Evolutionary conservation across 2,888 invertebrate species (phyloP).

Genomic region (Diloba caeruleocephala): DNA sequence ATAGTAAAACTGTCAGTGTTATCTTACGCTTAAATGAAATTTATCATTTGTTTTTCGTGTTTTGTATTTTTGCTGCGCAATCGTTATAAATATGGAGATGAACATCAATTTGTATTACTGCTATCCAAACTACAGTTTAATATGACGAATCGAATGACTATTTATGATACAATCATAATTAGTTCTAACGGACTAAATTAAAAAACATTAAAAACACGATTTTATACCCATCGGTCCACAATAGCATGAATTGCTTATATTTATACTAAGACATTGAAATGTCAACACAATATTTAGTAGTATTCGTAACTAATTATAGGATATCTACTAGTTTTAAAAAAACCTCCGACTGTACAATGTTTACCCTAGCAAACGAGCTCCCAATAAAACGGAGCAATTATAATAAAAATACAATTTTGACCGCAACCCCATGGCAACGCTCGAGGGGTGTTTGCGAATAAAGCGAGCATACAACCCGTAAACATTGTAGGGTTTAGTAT

Average conservation of each 20-base stretch:
- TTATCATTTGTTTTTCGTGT: conserved; percentile 70
- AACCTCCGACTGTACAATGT: conserved; percentile 76
- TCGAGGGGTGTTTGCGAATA: conserved; percentile 84
- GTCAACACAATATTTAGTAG: conserved; percentile 10
- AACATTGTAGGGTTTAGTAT: conserved; percentile 65
- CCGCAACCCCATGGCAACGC: conserved; percentile 79
- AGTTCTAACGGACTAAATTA: neutral
- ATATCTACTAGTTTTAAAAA: conserved; percentile 59
- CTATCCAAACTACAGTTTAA: neutral
- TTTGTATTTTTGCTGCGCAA: conserved; percentile 53
- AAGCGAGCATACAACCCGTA: conserved; percentile 76
- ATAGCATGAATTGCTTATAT: conserved; percentile 1
- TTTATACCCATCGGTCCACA: neutral
- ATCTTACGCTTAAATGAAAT: conserved; percentile 80
- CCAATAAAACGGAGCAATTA: conserved; percentile 84
- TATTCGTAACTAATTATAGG: conserved; percentile 74
- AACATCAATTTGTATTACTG: conserved; percentile 7
- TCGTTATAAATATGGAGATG: conserved; percentile 27
- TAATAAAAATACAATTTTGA: conserved; percentile 89
- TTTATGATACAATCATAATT: no score
- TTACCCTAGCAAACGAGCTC: conserved; percentile 79
- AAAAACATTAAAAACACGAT: neutral
- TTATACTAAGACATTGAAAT: conserved; percentile 3
- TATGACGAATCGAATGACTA: neutral
- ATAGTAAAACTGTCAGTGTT: conserved; percentile 85